Conservation (phyloP, 2,113 vertebrate genomes). For the Etheostoma cragini region DNA sequence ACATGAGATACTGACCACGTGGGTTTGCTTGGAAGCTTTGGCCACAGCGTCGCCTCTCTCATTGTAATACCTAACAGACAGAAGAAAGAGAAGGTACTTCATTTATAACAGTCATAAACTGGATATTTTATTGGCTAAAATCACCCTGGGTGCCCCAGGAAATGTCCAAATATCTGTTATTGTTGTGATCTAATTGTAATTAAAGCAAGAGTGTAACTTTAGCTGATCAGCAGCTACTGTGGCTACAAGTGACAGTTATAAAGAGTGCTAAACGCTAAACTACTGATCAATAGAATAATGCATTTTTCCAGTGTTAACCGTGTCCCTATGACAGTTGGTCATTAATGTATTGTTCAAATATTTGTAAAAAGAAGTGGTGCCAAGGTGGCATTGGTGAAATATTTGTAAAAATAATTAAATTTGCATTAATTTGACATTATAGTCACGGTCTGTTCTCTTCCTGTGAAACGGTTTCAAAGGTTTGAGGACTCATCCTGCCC, state of each 20-base stretch:
- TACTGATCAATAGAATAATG: too few relatives aligned
- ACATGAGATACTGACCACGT: slow-evolving; percentile 87
- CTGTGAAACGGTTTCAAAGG: too few relatives aligned
- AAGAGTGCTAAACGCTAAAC: not conserved
- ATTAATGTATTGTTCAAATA: too few relatives aligned
- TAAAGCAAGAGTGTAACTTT: not conserved
- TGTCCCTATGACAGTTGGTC: too few relatives aligned
- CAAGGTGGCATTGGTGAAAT: too few relatives aligned
- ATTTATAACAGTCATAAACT: not conserved
- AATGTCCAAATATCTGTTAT: not conserved
- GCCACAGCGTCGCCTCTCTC: slow-evolving; percentile 91
- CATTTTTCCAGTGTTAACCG: too few relatives aligned
- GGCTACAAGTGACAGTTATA: not conserved
- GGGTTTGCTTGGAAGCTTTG: slow-evolving; percentile 90
- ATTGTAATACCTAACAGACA: slow-evolving; percentile 86
- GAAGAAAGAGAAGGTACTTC: slow-evolving; percentile 1
- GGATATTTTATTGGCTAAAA: not conserved
- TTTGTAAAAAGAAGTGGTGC: too few relatives aligned
- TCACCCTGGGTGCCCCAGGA: not conserved
- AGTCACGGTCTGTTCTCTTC: too few relatives aligned
- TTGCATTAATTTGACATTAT: too few relatives aligned
- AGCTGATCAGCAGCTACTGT: not conserved
- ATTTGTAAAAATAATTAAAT: too few relatives aligned
- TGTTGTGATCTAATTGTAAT: not conserved
- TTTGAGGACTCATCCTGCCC: too few relatives aligned